A percentile compares a stretch with the other conserved stretches of the same genome.
Evolutionary conservation across 2,888 invertebrate species (phyloP).

Genomic region (Agonum fuliginosum): DNA sequence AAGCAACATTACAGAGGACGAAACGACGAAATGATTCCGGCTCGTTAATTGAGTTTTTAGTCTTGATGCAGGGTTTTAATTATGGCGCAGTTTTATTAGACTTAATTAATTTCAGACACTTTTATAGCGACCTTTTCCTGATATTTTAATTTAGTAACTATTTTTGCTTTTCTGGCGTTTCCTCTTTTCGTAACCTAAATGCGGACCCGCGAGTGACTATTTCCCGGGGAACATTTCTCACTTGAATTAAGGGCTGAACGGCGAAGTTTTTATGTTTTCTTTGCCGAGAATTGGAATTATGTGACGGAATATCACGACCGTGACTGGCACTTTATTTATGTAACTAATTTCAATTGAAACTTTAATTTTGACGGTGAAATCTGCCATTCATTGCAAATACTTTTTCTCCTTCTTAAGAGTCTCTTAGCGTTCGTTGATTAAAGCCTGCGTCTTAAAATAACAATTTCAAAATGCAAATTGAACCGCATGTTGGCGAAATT

Average conservation of each 20-base stretch:
- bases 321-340: constrained; percentile 45
- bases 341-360: constrained; percentile 48
- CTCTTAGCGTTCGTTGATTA: constrained; percentile 1
- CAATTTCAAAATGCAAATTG: constrained; percentile 29
- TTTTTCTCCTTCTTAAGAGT: constrained; percentile 1
- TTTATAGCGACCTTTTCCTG: constrained; percentile 50
- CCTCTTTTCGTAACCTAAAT: constrained; percentile 1
- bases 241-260: constrained; percentile 42
- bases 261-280: constrained; percentile 36
- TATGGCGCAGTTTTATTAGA: constrained; percentile 57
- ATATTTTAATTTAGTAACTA: constrained; percentile 58
- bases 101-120: constrained; percentile 59
- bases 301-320: constrained; percentile 26
- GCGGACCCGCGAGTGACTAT: constrained; percentile 12
- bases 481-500: constrained; percentile 16
- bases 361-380: constrained; percentile 42
- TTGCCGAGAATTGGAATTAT: constrained; percentile 25
- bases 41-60: constrained; percentile 59
- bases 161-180: constrained; percentile 47
- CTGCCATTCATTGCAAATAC: constrained; percentile 23
- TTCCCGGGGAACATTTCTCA: constrained; percentile 25
- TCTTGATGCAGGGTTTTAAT: constrained; percentile 54
- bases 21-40: constrained; percentile 51
- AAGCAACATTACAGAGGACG: constrained; percentile 53
- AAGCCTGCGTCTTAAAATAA: constrained; percentile 18